Evolutionary conservation across 2,797 vertebrate genomes (phyloP), one percentile per base, ranked within the genome.

Genomic region (Valencia hispanica): DNA sequence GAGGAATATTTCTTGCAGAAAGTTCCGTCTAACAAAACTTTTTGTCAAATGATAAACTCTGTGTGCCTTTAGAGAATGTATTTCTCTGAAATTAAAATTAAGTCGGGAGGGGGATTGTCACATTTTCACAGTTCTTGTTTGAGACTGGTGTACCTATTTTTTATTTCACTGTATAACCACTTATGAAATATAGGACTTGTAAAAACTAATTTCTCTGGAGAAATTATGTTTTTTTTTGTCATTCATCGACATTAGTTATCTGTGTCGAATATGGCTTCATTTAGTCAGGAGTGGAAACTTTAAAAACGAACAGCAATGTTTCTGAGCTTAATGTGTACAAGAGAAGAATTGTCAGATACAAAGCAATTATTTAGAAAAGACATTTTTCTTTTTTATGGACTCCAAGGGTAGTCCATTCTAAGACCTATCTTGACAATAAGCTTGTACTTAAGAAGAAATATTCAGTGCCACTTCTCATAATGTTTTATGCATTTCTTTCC

Each of bases 1-100:
- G 83, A 87, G 84, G 75, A 43, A 59, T 68, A 63, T 14, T 22
- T 75, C 72, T 70, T 72, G 84, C 74, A 80, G 43, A 63, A 73
- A 75, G 57, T 43, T 32, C 51, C 48, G 71, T 79, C 78, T 66
- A 81, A 59, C 50, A 57, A 79, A 83, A 32, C 59, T n/a, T 57
- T 18, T 7, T 68, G 70, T 72, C 53, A 45, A 2, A 75, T 80
- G 75, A 88, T 82, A 80, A 81, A 79, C 77, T 80, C 15, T 69
- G 74, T 78, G 74, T 73, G 14, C 61, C 66, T 63, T 39, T 80
- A 82, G 73, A 69, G 72, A 81, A 30, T 18, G 1, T 1, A 79
- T 72, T 73, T 69, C 48, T 27, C 41, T 83, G 68, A 81, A 65
- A 53, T 48, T 22, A 34, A 4, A 59, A 59, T n/a, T 25, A 7